Evolutionary conservation across 2,888 invertebrate species (phyloP), one percentile per base, ranked within the genome.

Genomic region (Megaustenia siamemsis): DNA sequence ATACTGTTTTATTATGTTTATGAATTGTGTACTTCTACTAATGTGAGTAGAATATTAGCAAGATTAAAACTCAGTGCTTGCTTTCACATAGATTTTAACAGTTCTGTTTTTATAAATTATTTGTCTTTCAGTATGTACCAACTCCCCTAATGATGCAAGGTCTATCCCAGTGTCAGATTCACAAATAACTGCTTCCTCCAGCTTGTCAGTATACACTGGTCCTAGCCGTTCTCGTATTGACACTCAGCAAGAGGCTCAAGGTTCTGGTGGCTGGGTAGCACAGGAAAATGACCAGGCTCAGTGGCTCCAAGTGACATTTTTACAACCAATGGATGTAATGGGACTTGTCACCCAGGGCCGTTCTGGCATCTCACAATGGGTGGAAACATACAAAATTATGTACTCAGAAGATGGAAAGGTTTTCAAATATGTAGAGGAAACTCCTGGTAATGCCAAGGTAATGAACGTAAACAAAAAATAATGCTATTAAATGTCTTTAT

Each of bases 331-430:
- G 75, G 85, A 88, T 63, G 82, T 90, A 24, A 87, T 88, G n/a
- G 90, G 90, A 15, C 86, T 90, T 38, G 77, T 87, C 28, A 90
- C 89, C 2, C 89, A 89, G 76, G 90, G 90, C 6, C 86, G 88
- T 43, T 83, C 88, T 12, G 89, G 89, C 28, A 78, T 76, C n/a
- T 68, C 77, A 10, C 83, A 88, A 56, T 90, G 90, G 90, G 89
- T 90, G 24, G 90, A 90, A 2, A 86, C 87, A 71, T 90, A 89
- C 68, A 86, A 87, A 71, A 84, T 90, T 15, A 88, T 89, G 88
- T 90, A 89, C 87, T 90, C 90, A 45, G 88, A 86, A 15, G 90
- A 90, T 75, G 86, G 83, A 10, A 45, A 10, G 8, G 53, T 45
- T 45, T 86, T 82, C 68, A 71, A 79, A 66, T 79, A 83, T 68